Evolutionary conservation across 35 echinoderm and acorn worm genomes (phyloP).

Genomic region (Strongylocentrotus purpuratus): DNA sequence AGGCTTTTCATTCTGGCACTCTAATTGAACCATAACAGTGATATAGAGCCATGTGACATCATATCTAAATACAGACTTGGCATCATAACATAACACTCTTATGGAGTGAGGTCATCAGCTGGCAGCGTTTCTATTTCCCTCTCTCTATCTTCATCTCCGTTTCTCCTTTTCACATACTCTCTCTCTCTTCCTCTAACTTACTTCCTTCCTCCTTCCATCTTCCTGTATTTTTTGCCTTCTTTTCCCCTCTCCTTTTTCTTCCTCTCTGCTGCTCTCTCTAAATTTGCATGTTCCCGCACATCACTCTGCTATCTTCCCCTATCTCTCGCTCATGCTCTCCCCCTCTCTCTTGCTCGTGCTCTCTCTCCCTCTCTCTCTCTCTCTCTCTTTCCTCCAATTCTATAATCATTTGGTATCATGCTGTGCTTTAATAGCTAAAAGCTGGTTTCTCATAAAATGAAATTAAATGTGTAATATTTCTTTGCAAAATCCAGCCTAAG

Average conservation of each 20-base stretch:
- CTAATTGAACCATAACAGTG: constrained; percentile 4
- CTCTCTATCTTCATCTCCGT: neutral
- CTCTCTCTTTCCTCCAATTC: neutral
- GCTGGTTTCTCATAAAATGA: neutral
- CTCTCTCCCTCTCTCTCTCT: neutral
- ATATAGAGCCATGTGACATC: neutral
- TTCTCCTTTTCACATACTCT: neutral
- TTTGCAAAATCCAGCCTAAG: neutral
- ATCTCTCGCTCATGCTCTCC: neutral
- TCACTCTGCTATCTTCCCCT: too few species aligned
- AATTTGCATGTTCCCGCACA: too few species aligned
- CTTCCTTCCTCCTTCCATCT: neutral
- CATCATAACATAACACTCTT: neutral
- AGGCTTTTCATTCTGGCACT: neutral
- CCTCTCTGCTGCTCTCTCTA: too few species aligned
- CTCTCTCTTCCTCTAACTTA: neutral
- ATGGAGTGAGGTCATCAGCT: neutral
- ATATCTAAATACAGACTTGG: neutral
- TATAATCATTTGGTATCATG: neutral
- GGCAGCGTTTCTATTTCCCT: neutral
- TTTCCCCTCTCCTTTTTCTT: too few species aligned
- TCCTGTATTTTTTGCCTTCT: too few species aligned
- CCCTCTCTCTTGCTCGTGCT: neutral
- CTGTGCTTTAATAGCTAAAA: neutral
- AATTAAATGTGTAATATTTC: neutral